Evolutionary conservation across 2,113 vertebrate species (phyloP).

Genomic region (Amphiprion percula): DNA sequence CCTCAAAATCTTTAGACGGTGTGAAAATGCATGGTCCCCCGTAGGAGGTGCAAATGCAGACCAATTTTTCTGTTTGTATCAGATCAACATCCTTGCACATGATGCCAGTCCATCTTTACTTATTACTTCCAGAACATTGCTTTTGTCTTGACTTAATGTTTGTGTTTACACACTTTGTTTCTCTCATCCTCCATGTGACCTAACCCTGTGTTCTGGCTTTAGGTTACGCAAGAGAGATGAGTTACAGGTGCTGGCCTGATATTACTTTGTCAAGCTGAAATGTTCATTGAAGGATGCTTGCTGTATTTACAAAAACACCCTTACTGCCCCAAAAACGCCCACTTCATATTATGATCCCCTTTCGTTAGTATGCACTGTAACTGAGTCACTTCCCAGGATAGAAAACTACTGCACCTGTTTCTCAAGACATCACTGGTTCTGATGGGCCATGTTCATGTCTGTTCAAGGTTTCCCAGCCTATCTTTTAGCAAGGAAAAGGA

Average conservation of each 20-base stretch:
- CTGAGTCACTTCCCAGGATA: slow-evolving; percentile 36
- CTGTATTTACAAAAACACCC: slow-evolving; percentile 8
- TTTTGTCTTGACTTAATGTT: slow-evolving; percentile 47
- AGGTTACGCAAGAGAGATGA: slow-evolving; percentile 63
- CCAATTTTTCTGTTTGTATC: slow-evolving; percentile 15
- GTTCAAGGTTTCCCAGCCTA: slow-evolving; percentile 22
- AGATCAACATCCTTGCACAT: slow-evolving; percentile 25
- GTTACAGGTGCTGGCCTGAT: slow-evolving; percentile 40
- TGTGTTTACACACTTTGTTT: slow-evolving; percentile 45
- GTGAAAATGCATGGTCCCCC: slow-evolving; percentile 37
- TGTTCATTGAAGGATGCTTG: slow-evolving; percentile 23
- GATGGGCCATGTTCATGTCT: slow-evolving; percentile 49
- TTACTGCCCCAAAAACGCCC: neutral
- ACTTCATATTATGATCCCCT: slow-evolving; percentile 30
- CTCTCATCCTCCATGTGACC: slow-evolving; percentile 68
- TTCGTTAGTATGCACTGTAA: slow-evolving; percentile 29
- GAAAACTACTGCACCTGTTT: slow-evolving; percentile 20
- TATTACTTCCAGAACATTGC: slow-evolving; percentile 24
- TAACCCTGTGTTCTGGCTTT: slow-evolving; percentile 67
- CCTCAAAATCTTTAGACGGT: neutral
- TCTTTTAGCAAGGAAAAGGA: slow-evolving; percentile 22
- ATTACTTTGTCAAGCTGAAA: slow-evolving; percentile 31
- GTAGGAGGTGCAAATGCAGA: slow-evolving; percentile 13
- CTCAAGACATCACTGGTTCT: slow-evolving; percentile 44
- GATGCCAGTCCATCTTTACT: slow-evolving; percentile 35